A percentile compares a stretch with the other conserved stretches of the same genome.
phyloP scores from a whole-genome alignment of 2,797 vertebrate species.

The Molossus alvarezi region DNA sequence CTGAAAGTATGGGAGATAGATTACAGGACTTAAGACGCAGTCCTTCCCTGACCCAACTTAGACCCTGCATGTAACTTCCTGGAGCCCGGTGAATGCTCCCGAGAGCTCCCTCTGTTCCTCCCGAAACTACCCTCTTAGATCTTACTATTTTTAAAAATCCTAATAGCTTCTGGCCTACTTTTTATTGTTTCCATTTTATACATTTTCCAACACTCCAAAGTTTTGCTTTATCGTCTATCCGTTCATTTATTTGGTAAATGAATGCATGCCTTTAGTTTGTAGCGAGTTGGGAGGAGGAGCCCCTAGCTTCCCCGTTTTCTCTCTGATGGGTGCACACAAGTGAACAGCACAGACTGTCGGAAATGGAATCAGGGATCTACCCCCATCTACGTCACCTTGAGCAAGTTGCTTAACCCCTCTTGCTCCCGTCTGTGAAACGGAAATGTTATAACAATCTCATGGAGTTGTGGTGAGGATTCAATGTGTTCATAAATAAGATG shows the following conservation, averaged over 20 bases:
- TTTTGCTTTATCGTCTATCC: background rate
- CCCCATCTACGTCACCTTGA: background rate
- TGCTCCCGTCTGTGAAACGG: background rate
- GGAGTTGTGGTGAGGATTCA: constrained; percentile 14
- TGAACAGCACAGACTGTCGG: background rate
- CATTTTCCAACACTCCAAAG: background rate
- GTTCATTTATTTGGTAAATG: constrained; percentile 50
- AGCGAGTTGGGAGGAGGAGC: background rate
- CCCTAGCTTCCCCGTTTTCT: background rate
- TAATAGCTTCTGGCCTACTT: background rate
- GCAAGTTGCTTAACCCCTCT: background rate
- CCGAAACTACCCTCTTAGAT: background rate
- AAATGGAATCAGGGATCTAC: background rate
- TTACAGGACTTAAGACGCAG: constrained; percentile 64
- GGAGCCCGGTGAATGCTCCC: background rate
- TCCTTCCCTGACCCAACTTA: background rate
- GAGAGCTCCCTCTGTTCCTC: background rate
- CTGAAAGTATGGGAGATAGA: constrained; percentile 69
- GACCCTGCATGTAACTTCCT: background rate
- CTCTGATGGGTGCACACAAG: background rate
- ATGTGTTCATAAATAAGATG: background rate
- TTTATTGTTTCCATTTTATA: constrained; percentile 25
- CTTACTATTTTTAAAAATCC: background rate
- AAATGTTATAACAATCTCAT: background rate
- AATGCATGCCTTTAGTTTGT: background rate